Base-by-base conservation (phyloP, 2,888 invertebrate genomes). In the Alsophila aescularia region DNA sequence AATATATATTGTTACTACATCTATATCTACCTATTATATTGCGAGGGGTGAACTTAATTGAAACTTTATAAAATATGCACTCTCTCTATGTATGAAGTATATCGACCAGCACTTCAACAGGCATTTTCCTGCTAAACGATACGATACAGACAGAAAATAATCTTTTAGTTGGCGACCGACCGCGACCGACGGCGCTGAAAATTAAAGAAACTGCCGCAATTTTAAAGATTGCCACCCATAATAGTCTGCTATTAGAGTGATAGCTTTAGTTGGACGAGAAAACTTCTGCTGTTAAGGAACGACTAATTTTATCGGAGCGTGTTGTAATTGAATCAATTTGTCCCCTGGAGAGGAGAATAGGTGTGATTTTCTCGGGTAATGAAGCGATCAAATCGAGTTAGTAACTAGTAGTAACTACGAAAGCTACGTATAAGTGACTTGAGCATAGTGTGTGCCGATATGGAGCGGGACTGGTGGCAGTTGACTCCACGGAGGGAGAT, bases 401-500 rank as follows among this genome's bases (percentile, higher is more conserved):
- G 24, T 49, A 27, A n/a, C n/a, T n/a, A n/a, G n/a, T n/a, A n/a
- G n/a, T n/a, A n/a, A n/a, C n/a, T n/a, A n/a, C n/a, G n/a, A n/a
- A n/a, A n/a, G 16, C 9, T 14, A 29, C 16, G 7, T 21, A 47
- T 18, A 7, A 47, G 41, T 42, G 40, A 29, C 31, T 41, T 14
- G 13, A 35, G 36, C 9, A 1, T 16, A 1, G 45, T 49, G 36
- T 52, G 60, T 49, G 12, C 21, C 2, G 58, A 55, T 34, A 87
- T 90, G 89, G 85, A 84, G 31, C 75, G 77, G 29, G 89, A 92
- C 52, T 93, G 92, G 93, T 93, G 93, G 93, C 87, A 90, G 58
- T 75, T 92, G 65, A 85, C 86, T 12, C 92, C 92, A 0, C 83
- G 87, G 6, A 77, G 86, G 44, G 81, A 86, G 35, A 62, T 83